Evolutionary conservation across 2,113 vertebrate genomes (phyloP).

Genomic region (Plecotus auritus): DNA sequence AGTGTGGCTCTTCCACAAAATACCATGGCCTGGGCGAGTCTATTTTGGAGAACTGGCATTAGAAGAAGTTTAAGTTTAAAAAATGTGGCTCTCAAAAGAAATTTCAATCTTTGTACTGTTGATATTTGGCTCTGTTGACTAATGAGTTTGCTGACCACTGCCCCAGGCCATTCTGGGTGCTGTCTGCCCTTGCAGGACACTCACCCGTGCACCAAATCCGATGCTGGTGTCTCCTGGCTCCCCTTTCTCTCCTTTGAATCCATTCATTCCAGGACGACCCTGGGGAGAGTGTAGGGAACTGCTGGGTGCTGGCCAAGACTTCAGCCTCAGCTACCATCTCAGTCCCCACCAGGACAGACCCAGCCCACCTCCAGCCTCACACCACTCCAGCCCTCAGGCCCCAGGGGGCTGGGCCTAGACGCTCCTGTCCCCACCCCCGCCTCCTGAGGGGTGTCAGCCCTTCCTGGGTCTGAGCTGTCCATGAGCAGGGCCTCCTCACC

Average conservation of each 20-base stretch:
- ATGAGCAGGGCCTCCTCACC: not conserved
- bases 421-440: not conserved
- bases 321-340: not conserved
- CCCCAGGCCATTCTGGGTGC: not conserved
- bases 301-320: fast-evolving
- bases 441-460: fast-evolving
- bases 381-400: not conserved
- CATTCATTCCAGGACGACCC: slow-evolving; percentile 95
- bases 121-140: too few relatives aligned
- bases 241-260: slow-evolving; percentile 91
- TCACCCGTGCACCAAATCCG: slow-evolving; percentile 81
- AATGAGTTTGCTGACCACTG: too few relatives aligned
- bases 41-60: too few relatives aligned
- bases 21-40: too few relatives aligned
- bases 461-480: fast-evolving
- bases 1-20: too few relatives aligned
- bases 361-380: fast-evolving
- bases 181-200: not conserved
- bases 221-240: slow-evolving; percentile 75
- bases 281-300: slow-evolving; percentile 42
- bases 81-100: too few relatives aligned
- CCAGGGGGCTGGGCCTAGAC: too few relatives aligned
- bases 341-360: not conserved
- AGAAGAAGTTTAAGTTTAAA: too few relatives aligned
- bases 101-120: too few relatives aligned